Evolutionary conservation across 2,888 invertebrate species (phyloP), one percentile per base, ranked within the genome.

Genomic region (Myopa testacea): DNA sequence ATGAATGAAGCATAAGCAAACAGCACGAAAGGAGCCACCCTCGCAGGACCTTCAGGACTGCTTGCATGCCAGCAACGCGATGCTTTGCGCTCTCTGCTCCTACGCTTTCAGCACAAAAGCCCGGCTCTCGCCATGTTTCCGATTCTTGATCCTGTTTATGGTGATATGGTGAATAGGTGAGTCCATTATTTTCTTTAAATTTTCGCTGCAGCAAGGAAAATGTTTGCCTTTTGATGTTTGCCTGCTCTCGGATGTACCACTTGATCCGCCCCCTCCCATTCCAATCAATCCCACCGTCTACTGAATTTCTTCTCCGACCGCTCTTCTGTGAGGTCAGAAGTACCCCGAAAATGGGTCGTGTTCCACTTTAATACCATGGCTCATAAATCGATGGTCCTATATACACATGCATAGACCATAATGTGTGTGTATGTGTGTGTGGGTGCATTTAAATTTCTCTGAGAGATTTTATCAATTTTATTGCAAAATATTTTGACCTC

Each of bases 391-490:
- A 26, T 26, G 26, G 1, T 26, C 2, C 26, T 26, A 50, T 12
- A 3, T 50, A 37, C 63, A 65, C 63, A 65, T 14, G 37, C 63
- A 65, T 14, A 14, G 34, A 63, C 62, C 19, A 4, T 63, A 14
- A 26, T 26, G 26, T 26, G 26, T 26, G 26, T 26, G 26, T 26
- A 26, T 26, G 1, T 26, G 2, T 26, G 26, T 26, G 26, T 26
- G 26, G 2, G 26, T 26, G 26, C 37, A 34, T 40, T 40, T n/a
- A 69, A 40, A 40, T 45, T 26, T 69, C 70, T 62, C 79, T 50
- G 55, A n/a, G n/a, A 55, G 70, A 70, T 70, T 70, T 70, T 52
- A 70, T 52, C 58, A 70, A 34, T 55, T 58, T 70, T 37, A 50
- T 50, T 50, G 50, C 50, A 1, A 50, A 50, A 50, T 50, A 14